These are phyloP conservation scores for Sinocyclocheilus rhinocerous DNA, from an alignment of 2,113 vertebrate genomes.

Conservation along the genomic window DNA sequence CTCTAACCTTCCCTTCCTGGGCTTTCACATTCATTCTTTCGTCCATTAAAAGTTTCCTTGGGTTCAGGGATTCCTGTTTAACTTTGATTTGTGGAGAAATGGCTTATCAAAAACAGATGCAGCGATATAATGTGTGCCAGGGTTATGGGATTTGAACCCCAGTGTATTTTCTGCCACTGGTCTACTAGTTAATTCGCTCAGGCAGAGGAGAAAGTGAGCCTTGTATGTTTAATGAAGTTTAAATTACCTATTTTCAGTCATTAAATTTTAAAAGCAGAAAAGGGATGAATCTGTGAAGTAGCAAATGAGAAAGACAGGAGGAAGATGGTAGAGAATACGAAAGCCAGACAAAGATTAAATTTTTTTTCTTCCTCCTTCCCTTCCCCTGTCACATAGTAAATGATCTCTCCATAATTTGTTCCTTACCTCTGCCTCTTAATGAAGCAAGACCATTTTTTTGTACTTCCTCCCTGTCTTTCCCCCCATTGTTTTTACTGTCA, in stretches of 20 bases:
- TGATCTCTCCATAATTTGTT: constrained; percentile 54
- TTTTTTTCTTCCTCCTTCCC: neutral
- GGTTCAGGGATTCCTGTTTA: constrained; percentile 60
- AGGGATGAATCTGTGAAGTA: constrained; percentile 60
- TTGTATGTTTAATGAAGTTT: constrained; percentile 79
- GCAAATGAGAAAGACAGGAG: constrained; percentile 62
- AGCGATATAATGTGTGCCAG: constrained; percentile 66
- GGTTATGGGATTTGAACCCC: constrained; percentile 64
- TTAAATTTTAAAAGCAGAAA: constrained; percentile 69
- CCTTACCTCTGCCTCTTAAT: constrained; percentile 48
- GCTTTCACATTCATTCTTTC: constrained; percentile 68
- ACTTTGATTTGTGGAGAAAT: constrained; percentile 64
- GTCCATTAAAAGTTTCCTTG: constrained; percentile 67
- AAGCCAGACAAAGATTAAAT: constrained; percentile 52
- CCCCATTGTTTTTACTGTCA: neutral
- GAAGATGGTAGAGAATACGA: constrained; percentile 43
- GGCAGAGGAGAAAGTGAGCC: constrained; percentile 63
- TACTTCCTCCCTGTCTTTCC: constrained; percentile 47
- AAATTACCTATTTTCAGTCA: constrained; percentile 76
- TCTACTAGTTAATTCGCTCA: constrained; percentile 67
- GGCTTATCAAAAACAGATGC: constrained; percentile 62
- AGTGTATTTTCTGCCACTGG: constrained; percentile 61
- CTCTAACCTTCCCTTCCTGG: constrained; percentile 61
- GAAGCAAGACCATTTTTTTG: constrained; percentile 42
- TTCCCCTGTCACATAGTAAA: constrained; percentile 49